phyloP scores from a whole-genome alignment of 2,113 vertebrate species.

The Chunga burmeisteri region DNA sequence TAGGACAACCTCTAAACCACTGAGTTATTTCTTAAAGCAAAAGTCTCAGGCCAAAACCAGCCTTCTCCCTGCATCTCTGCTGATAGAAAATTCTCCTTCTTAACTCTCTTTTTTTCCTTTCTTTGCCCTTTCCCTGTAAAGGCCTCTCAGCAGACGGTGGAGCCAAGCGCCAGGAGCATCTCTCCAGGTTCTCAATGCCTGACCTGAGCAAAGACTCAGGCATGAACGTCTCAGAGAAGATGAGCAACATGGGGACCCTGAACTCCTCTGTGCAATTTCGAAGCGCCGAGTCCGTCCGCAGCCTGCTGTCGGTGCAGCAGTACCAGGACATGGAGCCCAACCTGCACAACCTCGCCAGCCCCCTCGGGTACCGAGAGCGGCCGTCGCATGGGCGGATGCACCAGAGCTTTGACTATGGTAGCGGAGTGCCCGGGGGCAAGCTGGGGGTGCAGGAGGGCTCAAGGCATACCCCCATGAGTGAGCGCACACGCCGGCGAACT shows the following conservation, averaged over 20 bases:
- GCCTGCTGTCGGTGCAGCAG: conserved; percentile 84
- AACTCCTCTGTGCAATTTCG: conserved; percentile 91
- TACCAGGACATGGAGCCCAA: conserved; percentile 88
- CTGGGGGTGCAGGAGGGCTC: conserved; percentile 78
- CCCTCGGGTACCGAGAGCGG: conserved; percentile 81
- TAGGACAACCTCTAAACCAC: neutral
- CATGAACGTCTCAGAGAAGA: conserved; percentile 93
- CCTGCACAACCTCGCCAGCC: conserved; percentile 77
- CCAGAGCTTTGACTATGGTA: conserved; percentile 89
- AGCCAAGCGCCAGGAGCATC: conserved; percentile 90
- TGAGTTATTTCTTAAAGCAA: neutral
- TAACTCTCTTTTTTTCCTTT: neutral
- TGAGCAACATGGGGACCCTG: conserved; percentile 90
- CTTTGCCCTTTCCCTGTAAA: conserved; percentile 39
- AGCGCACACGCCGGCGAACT: conserved; percentile 81
- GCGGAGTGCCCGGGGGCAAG: conserved; percentile 80
- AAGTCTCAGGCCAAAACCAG: neutral
- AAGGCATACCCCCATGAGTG: conserved; percentile 86
- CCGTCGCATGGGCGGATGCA: conserved; percentile 75
- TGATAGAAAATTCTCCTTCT: neutral
- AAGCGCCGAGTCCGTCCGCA: conserved; percentile 92
- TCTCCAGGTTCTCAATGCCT: conserved; percentile 97
- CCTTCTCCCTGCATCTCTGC: neutral
- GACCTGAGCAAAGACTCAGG: conserved; percentile 98
- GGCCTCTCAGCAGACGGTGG: conserved; percentile 88